phyloP scores from a whole-genome alignment of 2,797 vertebrate species.

The Tangara arthus region DNA sequence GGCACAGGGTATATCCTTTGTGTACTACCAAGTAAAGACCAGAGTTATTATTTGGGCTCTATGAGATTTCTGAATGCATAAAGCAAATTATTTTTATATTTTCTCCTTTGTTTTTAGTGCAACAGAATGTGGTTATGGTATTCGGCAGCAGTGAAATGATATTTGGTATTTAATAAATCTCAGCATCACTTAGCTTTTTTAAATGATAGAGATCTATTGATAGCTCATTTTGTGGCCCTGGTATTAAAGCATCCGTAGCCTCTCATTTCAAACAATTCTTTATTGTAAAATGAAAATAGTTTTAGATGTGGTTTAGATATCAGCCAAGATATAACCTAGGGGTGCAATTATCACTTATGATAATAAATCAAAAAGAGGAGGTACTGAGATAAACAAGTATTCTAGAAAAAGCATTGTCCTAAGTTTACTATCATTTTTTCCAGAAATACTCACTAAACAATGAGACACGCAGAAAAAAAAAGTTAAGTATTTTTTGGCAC shows the following conservation, averaged over 20 bases:
- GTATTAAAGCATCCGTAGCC: background rate
- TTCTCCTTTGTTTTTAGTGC: background rate
- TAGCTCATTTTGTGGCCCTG: background rate
- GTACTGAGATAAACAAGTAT: background rate
- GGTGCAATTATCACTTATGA: conserved; percentile 22
- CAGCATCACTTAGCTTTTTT: background rate
- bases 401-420: background rate
- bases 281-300: background rate
- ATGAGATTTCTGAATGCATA: background rate
- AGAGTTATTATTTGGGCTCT: background rate
- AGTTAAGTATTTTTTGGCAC: background rate
- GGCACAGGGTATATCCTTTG: background rate
- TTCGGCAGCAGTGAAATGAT: background rate
- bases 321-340: background rate
- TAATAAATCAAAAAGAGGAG: background rate
- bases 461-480: background rate
- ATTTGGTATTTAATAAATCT: background rate
- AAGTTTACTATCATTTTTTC: background rate
- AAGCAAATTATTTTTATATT: background rate
- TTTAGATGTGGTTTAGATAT: background rate
- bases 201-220: background rate
- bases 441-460: background rate
- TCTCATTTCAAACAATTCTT: conserved; percentile 25
- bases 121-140: background rate
- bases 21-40: background rate